Evolutionary conservation across 2,888 invertebrate genomes (phyloP).

Genomic region (Sisyra terminalis): DNA sequence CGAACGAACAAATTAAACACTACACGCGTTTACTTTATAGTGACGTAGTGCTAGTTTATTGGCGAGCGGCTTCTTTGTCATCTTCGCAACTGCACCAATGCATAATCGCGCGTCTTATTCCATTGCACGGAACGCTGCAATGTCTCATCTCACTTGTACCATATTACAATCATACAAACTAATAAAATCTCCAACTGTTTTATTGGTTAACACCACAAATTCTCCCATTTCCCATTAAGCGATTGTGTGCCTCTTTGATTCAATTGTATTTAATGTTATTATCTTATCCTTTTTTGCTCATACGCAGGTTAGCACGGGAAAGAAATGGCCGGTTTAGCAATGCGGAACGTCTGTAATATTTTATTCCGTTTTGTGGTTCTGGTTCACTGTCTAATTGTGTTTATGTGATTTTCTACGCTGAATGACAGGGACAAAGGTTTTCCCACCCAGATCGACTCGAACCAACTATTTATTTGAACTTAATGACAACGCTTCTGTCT

Average conservation of each 20-base stretch:
- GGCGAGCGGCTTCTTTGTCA: not conserved
- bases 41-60: slow-evolving; percentile 4
- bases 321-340: no score
- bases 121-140: not conserved
- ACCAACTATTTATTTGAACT: slow-evolving; percentile 2
- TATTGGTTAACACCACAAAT: slow-evolving; percentile 5
- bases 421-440: slow-evolving; percentile 8
- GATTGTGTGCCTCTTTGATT: not conserved
- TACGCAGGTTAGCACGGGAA: not conserved
- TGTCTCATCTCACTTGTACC: not conserved
- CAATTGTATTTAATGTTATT: no score
- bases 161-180: not conserved
- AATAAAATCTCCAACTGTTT: slow-evolving; percentile 4
- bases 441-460: slow-evolving; percentile 4
- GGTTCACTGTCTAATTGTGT: slow-evolving; percentile 7
- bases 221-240: not conserved
- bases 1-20: slow-evolving; percentile 4
- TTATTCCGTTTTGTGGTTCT: slow-evolving; percentile 2
- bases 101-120: no score
- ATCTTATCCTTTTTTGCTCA: not conserved
- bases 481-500: slow-evolving; percentile 6
- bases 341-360: not conserved
- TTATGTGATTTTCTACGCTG: slow-evolving; percentile 7
- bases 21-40: slow-evolving; percentile 4
- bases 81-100: not conserved